Evolutionary conservation across 2,113 vertebrate genomes (phyloP).

Genomic region (Campylomormyrus tamandua): DNA sequence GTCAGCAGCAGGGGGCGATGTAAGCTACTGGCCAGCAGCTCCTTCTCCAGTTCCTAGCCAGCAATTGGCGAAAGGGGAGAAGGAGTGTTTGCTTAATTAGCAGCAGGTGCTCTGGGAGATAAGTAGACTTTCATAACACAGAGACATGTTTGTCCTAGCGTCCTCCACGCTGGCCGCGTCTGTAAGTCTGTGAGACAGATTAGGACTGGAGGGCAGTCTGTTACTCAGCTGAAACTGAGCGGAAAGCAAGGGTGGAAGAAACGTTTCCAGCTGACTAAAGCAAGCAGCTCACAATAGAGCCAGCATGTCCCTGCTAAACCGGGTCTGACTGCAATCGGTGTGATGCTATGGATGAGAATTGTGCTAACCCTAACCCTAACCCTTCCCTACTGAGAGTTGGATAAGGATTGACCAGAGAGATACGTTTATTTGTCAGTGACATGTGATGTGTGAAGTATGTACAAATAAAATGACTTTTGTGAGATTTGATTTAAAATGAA

Average conservation of each 20-base stretch:
- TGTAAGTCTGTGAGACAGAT: background rate
- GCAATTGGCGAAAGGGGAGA: too few relatives aligned
- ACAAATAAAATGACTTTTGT: background rate
- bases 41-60: background rate
- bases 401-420: background rate
- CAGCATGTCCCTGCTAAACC: background rate
- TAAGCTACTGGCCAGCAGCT: background rate
- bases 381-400: background rate
- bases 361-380: too few relatives aligned
- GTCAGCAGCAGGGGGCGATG: constrained; percentile 14
- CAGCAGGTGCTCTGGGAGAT: constrained; percentile 13
- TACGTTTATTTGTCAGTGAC: background rate
- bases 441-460: background rate
- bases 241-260: background rate
- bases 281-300: background rate
- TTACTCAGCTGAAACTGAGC: background rate
- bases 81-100: constrained; percentile 12
- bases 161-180: background rate
- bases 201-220: background rate
- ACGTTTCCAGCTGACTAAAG: background rate
- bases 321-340: background rate
- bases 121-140: background rate
- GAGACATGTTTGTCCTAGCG: background rate
- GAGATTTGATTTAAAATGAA: background rate
- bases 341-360: background rate